Evolutionary conservation across 1,140 invertebrate species (phyloP).

Genomic region (Muscidifurax raptorellus): DNA sequence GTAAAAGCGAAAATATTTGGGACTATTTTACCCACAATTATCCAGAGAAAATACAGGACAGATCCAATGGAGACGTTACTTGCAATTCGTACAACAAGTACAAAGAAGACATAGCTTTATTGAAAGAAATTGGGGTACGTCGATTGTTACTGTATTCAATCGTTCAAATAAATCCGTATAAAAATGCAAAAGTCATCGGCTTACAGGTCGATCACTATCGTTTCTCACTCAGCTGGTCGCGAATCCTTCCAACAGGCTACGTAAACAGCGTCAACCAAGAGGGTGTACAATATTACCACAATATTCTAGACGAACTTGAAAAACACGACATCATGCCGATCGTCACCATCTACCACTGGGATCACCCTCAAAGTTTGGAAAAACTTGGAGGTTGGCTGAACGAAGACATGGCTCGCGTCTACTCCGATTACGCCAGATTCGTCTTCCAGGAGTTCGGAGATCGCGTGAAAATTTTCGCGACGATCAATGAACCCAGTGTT

Average conservation of each 20-base stretch:
- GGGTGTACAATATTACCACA: slow-evolving; percentile 78
- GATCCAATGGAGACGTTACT: slow-evolving; percentile 75
- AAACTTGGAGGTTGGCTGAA: slow-evolving; percentile 80
- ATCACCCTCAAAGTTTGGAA: slow-evolving; percentile 75
- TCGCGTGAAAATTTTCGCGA: slow-evolving; percentile 71
- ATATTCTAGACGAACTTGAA: slow-evolving; percentile 76
- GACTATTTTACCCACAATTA: slow-evolving; percentile 64
- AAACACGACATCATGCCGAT: slow-evolving; percentile 74
- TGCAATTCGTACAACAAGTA: slow-evolving; percentile 74
- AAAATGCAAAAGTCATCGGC: neutral
- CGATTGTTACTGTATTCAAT: neutral
- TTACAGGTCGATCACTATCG: slow-evolving; percentile 73
- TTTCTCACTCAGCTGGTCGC: slow-evolving; percentile 79
- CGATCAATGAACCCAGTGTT: slow-evolving; percentile 73
- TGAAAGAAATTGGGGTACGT: slow-evolving; percentile 73
- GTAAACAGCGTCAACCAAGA: slow-evolving; percentile 73
- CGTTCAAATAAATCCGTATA: neutral
- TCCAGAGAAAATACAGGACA: slow-evolving; percentile 63
- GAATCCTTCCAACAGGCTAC: slow-evolving; percentile 78
- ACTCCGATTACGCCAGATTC: slow-evolving; percentile 75
- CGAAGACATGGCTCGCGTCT: slow-evolving; percentile 76
- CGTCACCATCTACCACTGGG: slow-evolving; percentile 77
- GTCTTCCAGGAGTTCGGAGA: slow-evolving; percentile 72
- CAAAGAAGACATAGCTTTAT: slow-evolving; percentile 72
- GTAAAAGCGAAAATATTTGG: slow-evolving; percentile 72